Evolutionary conservation across 2,888 invertebrate species (phyloP), one percentile per base, ranked within the genome.

Genomic region (Acleris literana): DNA sequence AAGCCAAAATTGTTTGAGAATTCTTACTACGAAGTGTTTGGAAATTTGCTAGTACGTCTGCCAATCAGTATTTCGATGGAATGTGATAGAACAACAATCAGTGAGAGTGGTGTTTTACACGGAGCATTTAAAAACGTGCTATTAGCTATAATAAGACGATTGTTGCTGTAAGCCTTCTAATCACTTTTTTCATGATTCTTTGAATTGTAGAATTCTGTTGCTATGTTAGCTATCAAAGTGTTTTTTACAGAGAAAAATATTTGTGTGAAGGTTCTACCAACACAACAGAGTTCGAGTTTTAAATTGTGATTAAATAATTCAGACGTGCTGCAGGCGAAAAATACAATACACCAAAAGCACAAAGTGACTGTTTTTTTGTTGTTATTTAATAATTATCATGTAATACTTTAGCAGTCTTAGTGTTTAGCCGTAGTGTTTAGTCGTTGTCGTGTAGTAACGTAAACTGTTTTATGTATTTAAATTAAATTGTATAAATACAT

Each of bases 61-160:
- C 20, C 59, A 58, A 58, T 58, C 55, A 49, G 20, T 39, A 33
- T 49, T 55, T 6, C 17, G 3, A 43, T 48, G 54, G 46, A 29
- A 54, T 33, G 46, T 13, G 48, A 7, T 33, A 48, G 16, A 22
- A 63, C 60, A 60, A 44, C 49, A 65, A 57, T 52, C 51, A 51
- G 60, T 46, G 51, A 60, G 60, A 61, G 55, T 55, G 65, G 55
- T 60, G 20, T 63, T 18, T 20, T 55, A 29, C 43, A 13, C 9
- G 1, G 9, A 60, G n/a, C 33, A 33, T 25, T 48, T 17, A 44
- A 60, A 60, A 53, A 44, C 1, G 44, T 52, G 57, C 51, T 60
- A 49, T 60, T 55, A 56, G 55, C 43, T 57, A 29, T 33, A 9
- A 25, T 55, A 20, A 44, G 29, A 44, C 51, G 25, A 17, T 46